Conservation (phyloP, 2,888 invertebrate genomes). For the Hybos culiciformis region DNA sequence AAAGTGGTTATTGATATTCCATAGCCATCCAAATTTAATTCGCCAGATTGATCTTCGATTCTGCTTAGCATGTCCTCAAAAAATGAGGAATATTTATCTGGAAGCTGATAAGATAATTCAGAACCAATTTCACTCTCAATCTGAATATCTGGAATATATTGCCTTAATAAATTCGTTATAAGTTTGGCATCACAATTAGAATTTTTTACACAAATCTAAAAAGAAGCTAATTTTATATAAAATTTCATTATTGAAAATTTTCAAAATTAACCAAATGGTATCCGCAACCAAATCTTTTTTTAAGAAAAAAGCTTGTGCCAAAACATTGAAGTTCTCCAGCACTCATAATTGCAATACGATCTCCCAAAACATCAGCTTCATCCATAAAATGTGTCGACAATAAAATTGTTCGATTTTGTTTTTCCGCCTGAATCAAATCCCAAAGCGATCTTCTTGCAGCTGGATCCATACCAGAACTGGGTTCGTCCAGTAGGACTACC, state of each 20-base stretch:
- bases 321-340: constrained; percentile 62
- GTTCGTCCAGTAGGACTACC: constrained; percentile 25
- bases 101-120: constrained; percentile 57
- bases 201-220: constrained; percentile 38
- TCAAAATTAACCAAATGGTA: constrained; percentile 47
- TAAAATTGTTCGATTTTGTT: constrained; percentile 59
- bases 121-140: constrained; percentile 60
- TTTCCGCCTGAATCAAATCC: constrained; percentile 59
- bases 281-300: constrained; percentile 70
- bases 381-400: constrained; percentile 76
- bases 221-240: not conserved
- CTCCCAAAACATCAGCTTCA: constrained; percentile 70
- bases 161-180: constrained; percentile 46
- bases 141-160: constrained; percentile 49
- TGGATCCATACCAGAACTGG: constrained; percentile 44
- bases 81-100: constrained; percentile 43
- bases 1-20: constrained; percentile 75
- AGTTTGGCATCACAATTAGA: constrained; percentile 36
- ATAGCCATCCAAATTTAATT: constrained; percentile 57
- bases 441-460: constrained; percentile 62
- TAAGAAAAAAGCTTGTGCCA: constrained; percentile 64
- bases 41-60: constrained; percentile 45
- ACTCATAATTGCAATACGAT: constrained; percentile 74
- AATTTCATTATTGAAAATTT: not conserved
- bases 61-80: constrained; percentile 57